Evolutionary conservation across 2,113 vertebrate genomes (phyloP).

Genomic region (Ginglymostoma cirratum): DNA sequence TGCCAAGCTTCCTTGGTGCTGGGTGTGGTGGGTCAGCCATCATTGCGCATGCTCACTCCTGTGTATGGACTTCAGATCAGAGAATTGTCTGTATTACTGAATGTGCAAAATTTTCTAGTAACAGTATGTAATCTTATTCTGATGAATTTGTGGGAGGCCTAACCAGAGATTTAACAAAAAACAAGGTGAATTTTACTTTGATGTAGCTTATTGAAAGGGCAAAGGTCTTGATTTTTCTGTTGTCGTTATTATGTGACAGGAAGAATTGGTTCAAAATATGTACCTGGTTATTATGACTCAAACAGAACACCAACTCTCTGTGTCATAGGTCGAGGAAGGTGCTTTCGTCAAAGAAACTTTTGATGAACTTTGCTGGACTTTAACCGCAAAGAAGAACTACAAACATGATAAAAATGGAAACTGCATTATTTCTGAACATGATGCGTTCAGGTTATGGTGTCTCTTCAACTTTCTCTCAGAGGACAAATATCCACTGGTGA

Average conservation of each 20-base stretch:
- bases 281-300: not conserved
- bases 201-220: not conserved
- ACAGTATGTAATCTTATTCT: not conserved
- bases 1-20: too few species aligned
- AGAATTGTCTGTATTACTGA: not conserved
- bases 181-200: not conserved
- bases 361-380: conserved; percentile 91
- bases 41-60: too few species aligned
- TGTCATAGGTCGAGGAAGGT: conserved; percentile 76
- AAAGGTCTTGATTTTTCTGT: not conserved
- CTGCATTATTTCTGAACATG: conserved; percentile 65
- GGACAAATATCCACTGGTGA: conserved; percentile 88
- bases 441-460: conserved; percentile 89
- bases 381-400: conserved; percentile 93
- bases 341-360: conserved; percentile 84
- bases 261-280: not conserved
- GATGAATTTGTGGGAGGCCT: not conserved
- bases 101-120: not conserved
- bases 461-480: conserved; percentile 97
- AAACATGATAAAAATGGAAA: conserved; percentile 61
- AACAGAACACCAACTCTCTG: not conserved
- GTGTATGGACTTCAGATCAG: too few species aligned
- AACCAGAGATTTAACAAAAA: not conserved
- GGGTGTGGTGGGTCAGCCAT: too few species aligned
- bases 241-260: not conserved